Evolutionary conservation across 2,113 vertebrate genomes (phyloP), one percentile per base, ranked within the genome.

Genomic region (Rhodinocichla rosea): DNA sequence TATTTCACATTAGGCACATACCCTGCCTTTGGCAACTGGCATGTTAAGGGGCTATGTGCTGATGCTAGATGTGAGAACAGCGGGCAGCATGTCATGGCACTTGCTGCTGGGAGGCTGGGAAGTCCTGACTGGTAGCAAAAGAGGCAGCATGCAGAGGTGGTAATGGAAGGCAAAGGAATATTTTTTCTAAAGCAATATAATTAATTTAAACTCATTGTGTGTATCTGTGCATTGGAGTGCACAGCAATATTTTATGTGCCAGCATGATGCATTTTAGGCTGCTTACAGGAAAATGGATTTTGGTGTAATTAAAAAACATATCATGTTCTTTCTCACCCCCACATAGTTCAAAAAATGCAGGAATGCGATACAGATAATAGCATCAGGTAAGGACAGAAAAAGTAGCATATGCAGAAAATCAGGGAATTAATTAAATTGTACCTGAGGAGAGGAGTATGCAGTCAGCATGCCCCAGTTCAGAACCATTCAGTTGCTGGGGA

Each of bases 31-130:
- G 95, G 92, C 92, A 90, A 75, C 60, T 65, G 90, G 76, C 85
- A 56, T 49, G 83, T 81, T 89, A 57, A 81, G 80, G 92, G 26
- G 1, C n/a, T 68, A 28, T 88, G n/a, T 75, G 73, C 76, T 78
- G 90, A 63, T 95, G 85, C 73, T 91, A 74, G 88, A 75, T 94
- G 85, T 83, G 90, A 94, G 88, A 95, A 92, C 92, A 94, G 90
- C 11, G 8, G 90, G 93, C 94, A 93, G 76, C 88, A 37, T 47
- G 7, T 95, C 92, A 40, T 92, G 83, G 64, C 79, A 80, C 56
- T 94, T 90, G 73, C 83, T 95, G 69, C 86, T 87, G 88, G 55
- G 81, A 84, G 69, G 40, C 80, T 92, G 63, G 71, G 82, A 95
- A 93, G 79, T 75, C 94, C 92, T 86, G 68, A 69, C 45, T 83